These are phyloP conservation scores for Gibbula magus DNA, from an alignment of 2,888 invertebrate species.

Conservation along the genomic window DNA sequence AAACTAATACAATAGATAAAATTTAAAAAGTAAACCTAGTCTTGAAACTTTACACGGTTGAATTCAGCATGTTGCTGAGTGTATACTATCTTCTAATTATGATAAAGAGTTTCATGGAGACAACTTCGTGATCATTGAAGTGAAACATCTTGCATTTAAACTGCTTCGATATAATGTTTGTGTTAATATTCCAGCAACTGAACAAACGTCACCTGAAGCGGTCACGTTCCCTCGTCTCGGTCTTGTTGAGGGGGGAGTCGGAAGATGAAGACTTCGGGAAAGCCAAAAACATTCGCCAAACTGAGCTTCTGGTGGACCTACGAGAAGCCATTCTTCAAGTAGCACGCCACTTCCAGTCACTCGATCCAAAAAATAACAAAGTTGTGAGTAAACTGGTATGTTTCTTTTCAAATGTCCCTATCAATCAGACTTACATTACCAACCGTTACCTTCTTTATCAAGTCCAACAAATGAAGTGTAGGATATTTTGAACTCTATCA, in stretches of 20 bases:
- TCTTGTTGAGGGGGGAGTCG: constrained; percentile 80
- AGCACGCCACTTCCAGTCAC: constrained; percentile 94
- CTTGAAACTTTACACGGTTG: too few species aligned
- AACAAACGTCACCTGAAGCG: constrained; percentile 90
- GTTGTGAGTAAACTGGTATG: constrained; percentile 58
- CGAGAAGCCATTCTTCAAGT: constrained; percentile 95
- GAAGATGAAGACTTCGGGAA: constrained; percentile 83
- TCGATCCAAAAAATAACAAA: constrained; percentile 87
- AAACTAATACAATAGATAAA: too few species aligned
- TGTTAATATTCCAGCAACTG: constrained; percentile 73
- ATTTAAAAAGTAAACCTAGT: too few species aligned
- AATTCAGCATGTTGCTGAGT: too few species aligned
- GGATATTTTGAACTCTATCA: too few species aligned
- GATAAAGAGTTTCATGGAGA: too few species aligned
- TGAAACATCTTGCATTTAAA: neutral
- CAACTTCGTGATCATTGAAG: too few species aligned
- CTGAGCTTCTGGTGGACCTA: constrained; percentile 97
- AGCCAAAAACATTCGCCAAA: constrained; percentile 97
- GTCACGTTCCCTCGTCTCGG: constrained; percentile 91
- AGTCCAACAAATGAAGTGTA: too few species aligned
- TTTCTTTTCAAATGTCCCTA: neutral
- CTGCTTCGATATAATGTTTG: too few species aligned
- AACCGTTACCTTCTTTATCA: too few species aligned
- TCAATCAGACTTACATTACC: too few species aligned
- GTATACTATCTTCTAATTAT: too few species aligned